These are phyloP conservation scores for Eubucco bourcierii DNA, from an alignment of 2,113 vertebrate genomes.

Conservation along the genomic window DNA sequence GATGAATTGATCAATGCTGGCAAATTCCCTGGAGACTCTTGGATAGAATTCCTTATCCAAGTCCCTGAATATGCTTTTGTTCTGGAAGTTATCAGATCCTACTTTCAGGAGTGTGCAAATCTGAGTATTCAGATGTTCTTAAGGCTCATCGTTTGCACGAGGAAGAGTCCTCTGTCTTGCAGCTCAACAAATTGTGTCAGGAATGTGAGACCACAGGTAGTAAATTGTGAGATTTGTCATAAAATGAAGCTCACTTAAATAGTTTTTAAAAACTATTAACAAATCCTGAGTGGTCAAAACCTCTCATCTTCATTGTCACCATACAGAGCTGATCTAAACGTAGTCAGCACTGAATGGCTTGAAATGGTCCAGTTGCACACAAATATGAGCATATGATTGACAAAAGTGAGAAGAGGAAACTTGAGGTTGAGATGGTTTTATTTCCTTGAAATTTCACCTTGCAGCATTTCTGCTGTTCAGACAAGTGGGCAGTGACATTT, in stretches of 20 bases:
- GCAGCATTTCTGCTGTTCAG: background rate
- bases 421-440: background rate
- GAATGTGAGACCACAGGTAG: background rate
- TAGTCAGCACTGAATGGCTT: background rate
- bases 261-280: background rate
- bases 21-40: background rate
- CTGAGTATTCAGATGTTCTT: background rate
- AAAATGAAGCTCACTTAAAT: background rate
- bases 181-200: background rate
- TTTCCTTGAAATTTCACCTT: conserved; percentile 6
- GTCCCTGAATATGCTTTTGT: background rate
- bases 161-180: background rate
- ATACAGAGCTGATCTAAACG: background rate
- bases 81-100: background rate
- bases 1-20: background rate
- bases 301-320: background rate
- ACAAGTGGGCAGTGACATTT: background rate
- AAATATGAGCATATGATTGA: background rate
- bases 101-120: background rate
- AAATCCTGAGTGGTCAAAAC: background rate
- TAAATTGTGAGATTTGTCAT: background rate
- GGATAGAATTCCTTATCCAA: background rate
- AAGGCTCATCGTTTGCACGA: background rate
- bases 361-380: background rate
- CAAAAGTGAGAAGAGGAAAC: background rate